Evolutionary conservation across 2,888 invertebrate genomes (phyloP), one percentile per base, ranked within the genome.

Genomic region (Nymphalis urticae): DNA sequence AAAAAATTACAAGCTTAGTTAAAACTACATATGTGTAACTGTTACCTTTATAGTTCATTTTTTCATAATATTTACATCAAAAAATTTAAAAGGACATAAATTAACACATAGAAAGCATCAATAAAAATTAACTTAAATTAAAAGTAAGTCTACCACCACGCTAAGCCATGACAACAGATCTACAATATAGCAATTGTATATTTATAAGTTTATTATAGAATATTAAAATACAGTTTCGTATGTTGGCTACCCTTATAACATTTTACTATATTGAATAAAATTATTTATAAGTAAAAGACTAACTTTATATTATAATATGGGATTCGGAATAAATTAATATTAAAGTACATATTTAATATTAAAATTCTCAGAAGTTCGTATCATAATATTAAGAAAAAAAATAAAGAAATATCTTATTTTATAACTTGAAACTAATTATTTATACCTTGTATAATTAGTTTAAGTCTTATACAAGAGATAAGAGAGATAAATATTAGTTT

Each of bases 1-100:
- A 1, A 48, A 58, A 16, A 6, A 19, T 58, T 42, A 19, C 27
- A 54, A 48, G 50, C 9, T 19, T 17, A 47, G 21, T 42, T 53
- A 1, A 66, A 51, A 42, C 8, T 32, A 27, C 50, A 3, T 48
- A n/a, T 19, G 27, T 56, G 10, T 42, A 42, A 42, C 42, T 58
- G n/a, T 9, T 32, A n/a, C 32, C 16, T 56, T 42, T 4, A 10
- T 42, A 58, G 58, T 58, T 58, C 58, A 58, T 16, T 66, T 13
- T 64, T 62, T 68, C 71, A 72, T 72, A 72, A 72, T 72, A 72
- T 72, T 72, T 68, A 70, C 68, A 70, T 65, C 17, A 70, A 36
- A 65, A 67, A 36, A 68, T 56, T 58, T 53, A 62, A n/a, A 59
- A 63, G 68, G 19, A 48, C 48, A 59, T 60, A 72, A 67, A 70